Conservation (phyloP, 2,113 vertebrate genomes). For the Murina feae region DNA sequence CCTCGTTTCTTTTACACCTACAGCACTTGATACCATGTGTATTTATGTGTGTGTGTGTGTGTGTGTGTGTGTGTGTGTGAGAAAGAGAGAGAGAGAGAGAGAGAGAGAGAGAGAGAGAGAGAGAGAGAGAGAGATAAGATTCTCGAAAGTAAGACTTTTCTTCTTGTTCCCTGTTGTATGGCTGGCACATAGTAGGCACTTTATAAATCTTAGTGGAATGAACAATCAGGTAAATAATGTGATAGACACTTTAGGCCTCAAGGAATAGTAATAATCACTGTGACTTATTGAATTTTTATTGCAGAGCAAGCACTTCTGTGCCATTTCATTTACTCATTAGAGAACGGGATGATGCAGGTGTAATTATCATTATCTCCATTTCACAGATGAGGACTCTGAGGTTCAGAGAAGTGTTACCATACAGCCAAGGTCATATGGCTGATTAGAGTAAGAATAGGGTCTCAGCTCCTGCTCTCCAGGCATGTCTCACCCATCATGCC, state of each 20-base stretch:
- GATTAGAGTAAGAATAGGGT: background rate
- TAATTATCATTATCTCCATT: background rate
- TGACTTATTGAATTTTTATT: background rate
- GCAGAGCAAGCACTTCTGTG: background rate
- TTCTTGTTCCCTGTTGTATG: background rate
- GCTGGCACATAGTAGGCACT: background rate
- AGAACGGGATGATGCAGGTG: background rate
- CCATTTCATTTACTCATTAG: background rate
- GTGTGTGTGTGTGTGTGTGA: background rate
- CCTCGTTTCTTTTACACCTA: background rate
- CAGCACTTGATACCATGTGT: background rate
- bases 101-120: no score
- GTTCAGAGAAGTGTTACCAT: background rate
- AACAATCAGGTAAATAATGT: background rate
- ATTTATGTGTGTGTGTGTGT: background rate
- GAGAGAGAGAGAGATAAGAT: no score
- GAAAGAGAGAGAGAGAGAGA: no score
- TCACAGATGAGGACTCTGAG: background rate
- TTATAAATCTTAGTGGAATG: background rate
- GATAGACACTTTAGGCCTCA: background rate
- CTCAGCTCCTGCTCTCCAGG: background rate
- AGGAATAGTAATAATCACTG: background rate
- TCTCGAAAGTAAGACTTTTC: background rate
- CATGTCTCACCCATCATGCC: fast-evolving
- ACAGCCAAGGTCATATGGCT: background rate